These are phyloP conservation scores for Trichomycterus rosablanca DNA, from an alignment of 2,113 vertebrate species.

Conservation along the genomic window DNA sequence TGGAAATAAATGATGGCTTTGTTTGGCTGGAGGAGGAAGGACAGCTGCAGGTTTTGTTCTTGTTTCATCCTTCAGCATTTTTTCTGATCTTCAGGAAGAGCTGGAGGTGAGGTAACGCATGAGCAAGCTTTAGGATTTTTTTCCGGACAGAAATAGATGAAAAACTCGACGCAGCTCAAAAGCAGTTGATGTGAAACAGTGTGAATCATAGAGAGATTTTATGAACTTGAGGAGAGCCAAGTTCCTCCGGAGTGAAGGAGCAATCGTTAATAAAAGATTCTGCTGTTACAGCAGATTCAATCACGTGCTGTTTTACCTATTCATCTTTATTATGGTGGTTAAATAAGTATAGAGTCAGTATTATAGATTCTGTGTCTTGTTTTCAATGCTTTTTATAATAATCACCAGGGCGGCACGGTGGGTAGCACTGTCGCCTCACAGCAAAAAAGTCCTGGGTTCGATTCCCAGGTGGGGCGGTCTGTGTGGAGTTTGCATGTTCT, in stretches of 20 bases:
- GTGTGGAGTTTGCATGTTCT: no score
- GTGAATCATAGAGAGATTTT: background rate
- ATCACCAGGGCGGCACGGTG: no score
- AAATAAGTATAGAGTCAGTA: background rate
- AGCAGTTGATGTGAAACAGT: background rate
- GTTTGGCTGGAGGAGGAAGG: background rate
- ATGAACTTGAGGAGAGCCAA: background rate
- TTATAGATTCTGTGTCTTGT: background rate
- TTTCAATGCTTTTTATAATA: background rate
- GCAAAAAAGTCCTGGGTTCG: no score
- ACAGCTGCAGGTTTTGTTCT: background rate
- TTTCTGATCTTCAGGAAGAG: background rate
- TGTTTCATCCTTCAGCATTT: slow-evolving; percentile 4
- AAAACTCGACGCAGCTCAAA: background rate
- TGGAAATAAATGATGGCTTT: background rate
- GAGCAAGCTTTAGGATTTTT: no score
- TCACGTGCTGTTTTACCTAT: background rate
- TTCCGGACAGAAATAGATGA: background rate
- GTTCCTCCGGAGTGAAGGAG: background rate
- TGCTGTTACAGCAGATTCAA: background rate
- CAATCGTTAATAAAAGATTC: background rate
- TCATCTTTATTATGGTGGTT: no score
- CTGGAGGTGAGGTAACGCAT: slow-evolving; percentile 3
- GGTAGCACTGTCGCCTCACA: no score
- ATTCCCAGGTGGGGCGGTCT: no score